Percentiles rank a stretch among this genome's conserved stretches.
Conservation (phyloP, 30 jellyfish, hydroid and myxozoan genomes). For the Phacellophora camtschatica region DNA sequence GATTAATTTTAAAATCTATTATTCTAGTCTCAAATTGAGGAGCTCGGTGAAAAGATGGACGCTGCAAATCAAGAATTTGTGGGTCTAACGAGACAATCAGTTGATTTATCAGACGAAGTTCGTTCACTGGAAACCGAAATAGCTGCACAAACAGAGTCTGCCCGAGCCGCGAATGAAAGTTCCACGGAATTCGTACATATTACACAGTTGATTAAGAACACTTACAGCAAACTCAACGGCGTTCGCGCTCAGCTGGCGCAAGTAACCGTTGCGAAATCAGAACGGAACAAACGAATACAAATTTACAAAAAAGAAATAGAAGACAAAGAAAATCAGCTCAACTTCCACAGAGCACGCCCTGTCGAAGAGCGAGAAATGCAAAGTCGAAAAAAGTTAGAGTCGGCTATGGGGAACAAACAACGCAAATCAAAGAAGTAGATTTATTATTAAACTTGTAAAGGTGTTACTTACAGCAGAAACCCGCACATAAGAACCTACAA, state of each 20-base stretch:
- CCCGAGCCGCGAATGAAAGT: constrained; percentile 52
- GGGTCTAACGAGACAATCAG: constrained; percentile 69
- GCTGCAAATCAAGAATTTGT: constrained; percentile 75
- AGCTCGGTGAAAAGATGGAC: constrained; percentile 84
- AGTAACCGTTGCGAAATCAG: constrained; percentile 77
- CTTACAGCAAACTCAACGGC: constrained; percentile 67
- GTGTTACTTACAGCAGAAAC: too few relatives aligned
- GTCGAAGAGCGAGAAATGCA: constrained; percentile 66
- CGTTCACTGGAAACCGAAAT: constrained; percentile 76
- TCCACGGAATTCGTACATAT: constrained; percentile 37
- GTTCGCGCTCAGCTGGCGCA: constrained; percentile 90
- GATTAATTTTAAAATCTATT: too few relatives aligned
- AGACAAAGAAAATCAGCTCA: constrained; percentile 55
- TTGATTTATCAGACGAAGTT: constrained; percentile 66
- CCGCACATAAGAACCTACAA: too few relatives aligned
- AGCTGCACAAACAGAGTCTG: constrained; percentile 78
- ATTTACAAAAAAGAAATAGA: constrained; percentile 64
- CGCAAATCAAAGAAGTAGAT: constrained; percentile 15
- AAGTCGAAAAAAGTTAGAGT: constrained; percentile 53
- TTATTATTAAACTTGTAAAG: too few relatives aligned
- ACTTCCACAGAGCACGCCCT: constrained; percentile 69
- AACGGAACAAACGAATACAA: constrained; percentile 61
- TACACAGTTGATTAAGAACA: constrained; percentile 42
- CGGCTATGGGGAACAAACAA: constrained; percentile 73
- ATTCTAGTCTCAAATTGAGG: constrained; percentile 80